phyloP scores from a whole-genome alignment of 2,797 vertebrate species.

The Paratrypauchen microcephalus region DNA sequence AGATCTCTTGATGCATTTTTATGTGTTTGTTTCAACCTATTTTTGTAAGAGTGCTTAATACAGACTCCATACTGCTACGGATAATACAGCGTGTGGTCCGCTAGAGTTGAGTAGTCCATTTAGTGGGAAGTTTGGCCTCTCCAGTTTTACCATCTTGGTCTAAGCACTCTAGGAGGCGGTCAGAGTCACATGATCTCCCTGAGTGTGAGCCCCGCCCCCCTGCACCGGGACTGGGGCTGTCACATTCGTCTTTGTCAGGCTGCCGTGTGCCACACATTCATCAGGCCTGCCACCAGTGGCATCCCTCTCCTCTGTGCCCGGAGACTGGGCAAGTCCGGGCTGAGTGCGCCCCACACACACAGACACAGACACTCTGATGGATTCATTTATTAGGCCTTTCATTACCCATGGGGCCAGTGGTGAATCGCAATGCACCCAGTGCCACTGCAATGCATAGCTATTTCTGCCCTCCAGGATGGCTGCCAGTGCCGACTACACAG shows the following conservation, averaged over 20 bases:
- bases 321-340: conserved; percentile 77
- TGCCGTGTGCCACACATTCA: conserved; percentile 77
- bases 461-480: conserved; percentile 63
- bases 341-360: conserved; percentile 79
- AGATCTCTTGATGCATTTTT: conserved; percentile 62
- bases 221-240: conserved; percentile 71
- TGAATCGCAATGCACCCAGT: conserved; percentile 78
- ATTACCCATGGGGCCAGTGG: conserved; percentile 81
- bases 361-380: conserved; percentile 79
- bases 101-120: conserved; percentile 24
- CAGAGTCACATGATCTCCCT: conserved; percentile 68
- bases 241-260: conserved; percentile 88
- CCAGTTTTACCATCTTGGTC: conserved; percentile 41
- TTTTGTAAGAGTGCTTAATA: conserved; percentile 51
- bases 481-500: conserved; percentile 45
- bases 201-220: conserved; percentile 63
- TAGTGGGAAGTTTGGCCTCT: conserved; percentile 16
- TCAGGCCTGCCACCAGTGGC: conserved; percentile 82
- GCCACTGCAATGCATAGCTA: conserved; percentile 69
- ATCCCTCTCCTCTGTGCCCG: conserved; percentile 76
- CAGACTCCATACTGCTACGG: conserved; percentile 31
- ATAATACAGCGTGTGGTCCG: conserved; percentile 36
- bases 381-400: conserved; percentile 85
- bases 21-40: conserved; percentile 52
- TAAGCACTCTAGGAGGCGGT: conserved; percentile 52